Conservation (phyloP, 30 jellyfish, hydroid and myxozoan genomes). For the Chironex yamaguchii region DNA sequence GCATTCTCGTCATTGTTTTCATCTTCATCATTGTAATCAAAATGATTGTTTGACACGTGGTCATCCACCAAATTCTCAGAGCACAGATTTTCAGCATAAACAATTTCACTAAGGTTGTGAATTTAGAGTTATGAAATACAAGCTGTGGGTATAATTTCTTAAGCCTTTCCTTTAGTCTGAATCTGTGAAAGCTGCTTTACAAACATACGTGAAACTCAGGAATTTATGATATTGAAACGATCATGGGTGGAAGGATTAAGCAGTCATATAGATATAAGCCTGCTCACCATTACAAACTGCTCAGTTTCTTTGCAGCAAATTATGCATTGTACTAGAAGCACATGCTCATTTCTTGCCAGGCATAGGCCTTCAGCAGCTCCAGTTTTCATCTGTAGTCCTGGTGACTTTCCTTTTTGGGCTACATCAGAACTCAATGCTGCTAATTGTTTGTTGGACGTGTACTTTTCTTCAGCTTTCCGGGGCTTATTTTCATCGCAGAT, state of each 20-base stretch:
- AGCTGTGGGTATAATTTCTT: constrained; percentile 23
- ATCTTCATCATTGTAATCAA: neutral
- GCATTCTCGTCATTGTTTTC: neutral
- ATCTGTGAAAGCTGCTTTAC: too few relatives aligned
- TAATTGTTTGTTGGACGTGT: too few relatives aligned
- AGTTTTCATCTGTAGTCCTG: too few relatives aligned
- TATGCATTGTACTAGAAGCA: constrained; percentile 19
- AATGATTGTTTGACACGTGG: neutral
- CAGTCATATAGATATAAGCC: too few relatives aligned
- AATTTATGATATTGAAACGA: too few relatives aligned
- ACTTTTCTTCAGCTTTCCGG: too few relatives aligned
- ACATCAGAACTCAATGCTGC: too few relatives aligned
- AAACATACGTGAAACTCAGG: too few relatives aligned
- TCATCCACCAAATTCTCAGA: constrained; percentile 27
- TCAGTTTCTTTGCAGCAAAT: constrained; percentile 17
- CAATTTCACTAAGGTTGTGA: constrained; percentile 16
- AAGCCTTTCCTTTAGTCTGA: constrained; percentile 27
- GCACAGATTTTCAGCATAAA: constrained; percentile 3
- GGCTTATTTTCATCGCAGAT: too few relatives aligned
- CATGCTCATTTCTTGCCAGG: constrained; percentile 8
- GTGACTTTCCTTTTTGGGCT: too few relatives aligned
- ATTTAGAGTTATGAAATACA: constrained; percentile 30
- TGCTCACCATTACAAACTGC: constrained; percentile 26
- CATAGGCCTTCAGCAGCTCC: too few relatives aligned
- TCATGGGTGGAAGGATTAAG: too few relatives aligned